Base-by-base conservation (phyloP, 2,888 invertebrate species). In the Platycheirus albimanus region DNA sequence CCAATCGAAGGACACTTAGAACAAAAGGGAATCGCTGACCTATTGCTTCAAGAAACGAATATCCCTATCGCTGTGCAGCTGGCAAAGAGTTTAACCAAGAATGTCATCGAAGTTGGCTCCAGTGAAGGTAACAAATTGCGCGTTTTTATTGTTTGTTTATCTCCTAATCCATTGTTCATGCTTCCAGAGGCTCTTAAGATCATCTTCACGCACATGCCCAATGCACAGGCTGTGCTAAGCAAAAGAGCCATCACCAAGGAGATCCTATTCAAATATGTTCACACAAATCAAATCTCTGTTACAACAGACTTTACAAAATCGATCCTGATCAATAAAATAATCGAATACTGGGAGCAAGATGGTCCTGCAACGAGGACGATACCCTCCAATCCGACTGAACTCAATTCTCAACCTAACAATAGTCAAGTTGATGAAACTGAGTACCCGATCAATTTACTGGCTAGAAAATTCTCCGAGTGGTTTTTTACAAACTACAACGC, bases 401-500 rank as follows among this genome's bases (percentile, higher is more conserved):
- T 7, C 0, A 33, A 1, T 19, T 11, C 19, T 43, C 36, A 30
- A 13, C 20, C 47, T 6, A 17, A 38, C 13, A 13, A 17, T 28
- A 15, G 6, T 49, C 30, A 72, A 36, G n/a, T 56, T 24, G 85
- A 63, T n/a, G 85, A 85, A 13, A 66, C 84, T 3, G 45, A 85
- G 13, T 87, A 87, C 81, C 89, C 90, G 28, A 90, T 92, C 47
- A 88, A 92, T 85, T 83, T 90, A 33, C 88, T 94, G 86, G 93
- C 93, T 0, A 86, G 91, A n/a, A 90, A 93, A 85, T 94, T 94
- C 88, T 86, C 91, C 0, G 90, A 91, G 75, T 94, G 94, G 94
- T 94, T 93, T 87, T 94, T 92, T 77, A 87, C 88, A 64, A 86
- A 89, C 86, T 87, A 90, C 86, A 88, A 92, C 85, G 86, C 88